Conservation (phyloP, 2,888 invertebrate genomes). For the Andrena praecox region DNA sequence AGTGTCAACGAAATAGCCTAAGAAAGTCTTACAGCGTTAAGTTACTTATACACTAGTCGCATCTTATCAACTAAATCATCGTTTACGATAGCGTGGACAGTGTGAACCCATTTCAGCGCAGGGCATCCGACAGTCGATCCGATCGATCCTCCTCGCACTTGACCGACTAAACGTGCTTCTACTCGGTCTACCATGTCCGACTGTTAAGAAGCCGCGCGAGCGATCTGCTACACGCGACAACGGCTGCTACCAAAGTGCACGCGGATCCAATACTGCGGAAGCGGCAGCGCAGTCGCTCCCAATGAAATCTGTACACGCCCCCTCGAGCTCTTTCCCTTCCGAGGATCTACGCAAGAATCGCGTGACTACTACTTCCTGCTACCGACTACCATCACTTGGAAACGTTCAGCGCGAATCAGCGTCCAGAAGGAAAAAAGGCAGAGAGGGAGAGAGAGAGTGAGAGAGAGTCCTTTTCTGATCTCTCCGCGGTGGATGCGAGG, state of each 20-base stretch:
- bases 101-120: slow-evolving; percentile 20
- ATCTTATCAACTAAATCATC: slow-evolving; percentile 60
- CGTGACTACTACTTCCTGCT: slow-evolving; percentile 24
- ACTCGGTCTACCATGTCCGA: slow-evolving; percentile 26
- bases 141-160: slow-evolving; percentile 8
- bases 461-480: slow-evolving; percentile 19
- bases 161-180: background rate
- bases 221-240: slow-evolving; percentile 22
- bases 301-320: background rate
- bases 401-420: slow-evolving; percentile 29
- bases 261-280: slow-evolving; percentile 52
- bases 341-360: background rate
- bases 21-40: slow-evolving; percentile 70
- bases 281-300: slow-evolving; percentile 7
- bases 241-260: slow-evolving; percentile 23
- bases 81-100: slow-evolving; percentile 49
- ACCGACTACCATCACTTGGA: slow-evolving; percentile 35
- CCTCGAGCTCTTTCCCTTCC: background rate
- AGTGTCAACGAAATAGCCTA: slow-evolving; percentile 73
- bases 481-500: background rate
- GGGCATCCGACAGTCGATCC: slow-evolving; percentile 14
- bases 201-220: background rate
- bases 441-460: too few species aligned
- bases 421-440: background rate
- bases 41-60: slow-evolving; percentile 72